Evolutionary conservation across 2,113 vertebrate species (phyloP).

Genomic region (Asarcornis scutulata): DNA sequence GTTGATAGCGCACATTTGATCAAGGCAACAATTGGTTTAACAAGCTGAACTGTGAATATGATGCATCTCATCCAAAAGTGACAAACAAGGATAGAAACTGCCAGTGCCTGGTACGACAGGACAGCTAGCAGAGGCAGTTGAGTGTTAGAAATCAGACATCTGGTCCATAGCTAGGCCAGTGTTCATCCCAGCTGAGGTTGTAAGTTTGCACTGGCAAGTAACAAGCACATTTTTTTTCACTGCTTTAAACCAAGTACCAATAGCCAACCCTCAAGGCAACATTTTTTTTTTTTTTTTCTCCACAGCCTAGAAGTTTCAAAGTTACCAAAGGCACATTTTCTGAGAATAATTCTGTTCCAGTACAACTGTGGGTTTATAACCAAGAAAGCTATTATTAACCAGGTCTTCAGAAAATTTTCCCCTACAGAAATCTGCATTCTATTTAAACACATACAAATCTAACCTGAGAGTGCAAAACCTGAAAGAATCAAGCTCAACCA

Average conservation of each 20-base stretch:
- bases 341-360: not conserved
- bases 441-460: not conserved
- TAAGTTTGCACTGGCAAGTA: not conserved
- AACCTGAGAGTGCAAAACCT: not conserved
- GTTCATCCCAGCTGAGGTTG: fast-evolving
- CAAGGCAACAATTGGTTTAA: not conserved
- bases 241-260: not conserved
- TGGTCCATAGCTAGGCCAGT: not conserved
- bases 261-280: not conserved
- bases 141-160: not conserved
- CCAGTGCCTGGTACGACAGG: not conserved
- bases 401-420: not conserved
- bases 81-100: not conserved
- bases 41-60: not conserved
- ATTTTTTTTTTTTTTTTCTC: not conserved
- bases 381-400: not conserved
- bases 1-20: not conserved
- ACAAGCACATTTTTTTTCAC: not conserved
- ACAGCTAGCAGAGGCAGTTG: not conserved
- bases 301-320: not conserved
- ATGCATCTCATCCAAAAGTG: not conserved
- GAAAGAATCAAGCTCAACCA: not conserved
- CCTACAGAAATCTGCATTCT: not conserved
- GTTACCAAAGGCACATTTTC: not conserved
- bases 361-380: not conserved